Base-by-base conservation (phyloP, 2,888 invertebrate species). In the Thereva unica region DNA sequence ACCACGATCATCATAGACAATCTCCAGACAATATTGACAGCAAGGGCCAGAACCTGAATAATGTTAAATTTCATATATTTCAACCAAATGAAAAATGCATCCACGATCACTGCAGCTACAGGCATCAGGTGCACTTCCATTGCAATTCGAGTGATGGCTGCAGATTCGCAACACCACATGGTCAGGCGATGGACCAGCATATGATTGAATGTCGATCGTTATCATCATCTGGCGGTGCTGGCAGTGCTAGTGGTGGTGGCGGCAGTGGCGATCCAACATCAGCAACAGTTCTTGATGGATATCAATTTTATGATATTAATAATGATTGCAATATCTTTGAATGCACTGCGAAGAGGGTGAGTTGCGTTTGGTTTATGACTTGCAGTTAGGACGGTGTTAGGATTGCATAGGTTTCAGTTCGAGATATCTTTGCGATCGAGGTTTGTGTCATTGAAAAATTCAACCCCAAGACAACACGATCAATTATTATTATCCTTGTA, bases 111-210 rank as follows among this genome's bases (percentile, higher is more conserved):
- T 95, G 95, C 77, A 86, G 87, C 34, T 86, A 87, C 69, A 38
- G 80, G 88, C 84, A 87, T 4, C 85, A 87, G 70, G 84, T 88
- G 54, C 96, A 96, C 78, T 91, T 89, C 75, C 96, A 96, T 78
- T 96, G 95, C 82, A 89, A 88, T 50, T 61, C 45, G 12, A 63
- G 56, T 49, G 85, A 86, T 9, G 85, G 85, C 8, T 96, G 95
- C 77, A 89, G 92, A 76, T 93, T 91, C 74, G 88, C 91, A 7
- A 90, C 92, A 1, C 91, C 93, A 76, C 85, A 89, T 55, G 88
- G 91, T 67, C 88, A 90, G 69, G 86, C 89, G 44, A 85, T 95
- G 73, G 86, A 91, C 68, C 87, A 90, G 73, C 95, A 95, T 76
- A 88, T 92, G 79, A 87, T 91, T 74, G 93, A 94, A 78, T 92